Evolutionary conservation across 2,113 vertebrate species (phyloP).

Genomic region (Vanacampus margaritifer): DNA sequence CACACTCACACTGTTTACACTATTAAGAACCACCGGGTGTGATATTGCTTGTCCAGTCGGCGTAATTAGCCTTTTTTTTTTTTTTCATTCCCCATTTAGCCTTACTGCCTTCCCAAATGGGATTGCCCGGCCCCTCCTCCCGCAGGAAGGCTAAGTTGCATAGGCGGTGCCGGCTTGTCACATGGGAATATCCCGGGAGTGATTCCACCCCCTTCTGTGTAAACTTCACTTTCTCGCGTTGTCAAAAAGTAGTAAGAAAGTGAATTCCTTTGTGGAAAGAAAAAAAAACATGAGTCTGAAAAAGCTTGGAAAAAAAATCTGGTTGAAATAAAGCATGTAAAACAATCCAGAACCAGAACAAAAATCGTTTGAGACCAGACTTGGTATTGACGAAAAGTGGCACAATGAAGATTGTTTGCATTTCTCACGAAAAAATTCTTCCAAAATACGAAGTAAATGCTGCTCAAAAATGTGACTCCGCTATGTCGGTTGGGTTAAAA

Average conservation of each 20-base stretch:
- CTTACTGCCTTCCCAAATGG: not conserved
- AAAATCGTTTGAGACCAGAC: not conserved
- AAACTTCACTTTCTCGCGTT: not conserved
- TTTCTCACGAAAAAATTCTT: too few species aligned
- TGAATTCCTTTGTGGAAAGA: not conserved
- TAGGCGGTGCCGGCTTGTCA: not conserved
- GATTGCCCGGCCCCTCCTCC: not conserved
- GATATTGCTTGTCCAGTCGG: not conserved
- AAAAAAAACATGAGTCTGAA: not conserved
- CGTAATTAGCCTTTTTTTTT: slow-evolving; percentile 3
- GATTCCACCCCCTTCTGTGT: not conserved
- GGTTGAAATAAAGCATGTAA: not conserved
- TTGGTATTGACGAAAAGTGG: not conserved
- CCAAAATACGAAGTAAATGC: too few species aligned
- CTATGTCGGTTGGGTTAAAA: too few species aligned
- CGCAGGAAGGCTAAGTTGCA: not conserved
- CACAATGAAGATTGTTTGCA: too few species aligned
- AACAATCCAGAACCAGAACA: not conserved
- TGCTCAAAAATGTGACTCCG: too few species aligned
- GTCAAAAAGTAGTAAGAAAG: not conserved
- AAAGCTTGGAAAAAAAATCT: not conserved
- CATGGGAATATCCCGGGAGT: not conserved
- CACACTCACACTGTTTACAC: not conserved
- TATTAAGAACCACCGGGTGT: not conserved
- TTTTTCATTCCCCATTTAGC: not conserved